These are phyloP conservation scores for cattle (Bos taurus) DNA, from an alignment of 2,113 vertebrate species.

Conservation along the genomic window DNA sequence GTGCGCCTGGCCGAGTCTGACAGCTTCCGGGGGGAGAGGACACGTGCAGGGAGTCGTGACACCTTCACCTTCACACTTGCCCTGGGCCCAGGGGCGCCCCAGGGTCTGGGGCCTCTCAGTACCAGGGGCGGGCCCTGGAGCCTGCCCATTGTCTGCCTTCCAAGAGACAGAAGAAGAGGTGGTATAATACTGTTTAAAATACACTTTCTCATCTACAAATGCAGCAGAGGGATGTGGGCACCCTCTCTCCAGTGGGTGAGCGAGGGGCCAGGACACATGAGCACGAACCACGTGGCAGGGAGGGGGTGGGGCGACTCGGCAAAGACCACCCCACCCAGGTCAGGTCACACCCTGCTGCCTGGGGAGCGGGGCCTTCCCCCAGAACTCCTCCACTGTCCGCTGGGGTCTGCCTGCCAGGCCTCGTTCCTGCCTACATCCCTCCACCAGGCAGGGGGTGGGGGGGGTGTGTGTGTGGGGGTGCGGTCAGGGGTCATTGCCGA, in stretches of 20 bases:
- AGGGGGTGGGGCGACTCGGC: fast-evolving
- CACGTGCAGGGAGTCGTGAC: constrained; percentile 6
- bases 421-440: not conserved
- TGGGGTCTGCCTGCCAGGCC: not conserved
- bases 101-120: not conserved
- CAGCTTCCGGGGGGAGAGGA: not conserved
- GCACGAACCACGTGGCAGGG: not conserved
- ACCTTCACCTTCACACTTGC: not conserved
- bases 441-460: not conserved
- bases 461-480: no score
- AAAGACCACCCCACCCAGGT: not conserved
- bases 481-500: constrained; percentile 76
- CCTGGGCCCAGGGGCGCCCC: not conserved
- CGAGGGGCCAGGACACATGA: not conserved
- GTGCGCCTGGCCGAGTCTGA: not conserved
- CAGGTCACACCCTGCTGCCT: not conserved
- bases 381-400: fast-evolving
- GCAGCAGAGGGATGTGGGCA: not conserved
- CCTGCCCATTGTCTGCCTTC: not conserved
- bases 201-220: not conserved
- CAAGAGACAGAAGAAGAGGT: not conserved
- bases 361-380: not conserved
- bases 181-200: not conserved
- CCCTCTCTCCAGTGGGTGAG: not conserved
- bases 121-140: not conserved